Percentiles rank a stretch among this genome's conserved stretches.
Conservation (phyloP, 2,113 vertebrate genomes). For the Toxotes jaculatrix region DNA sequence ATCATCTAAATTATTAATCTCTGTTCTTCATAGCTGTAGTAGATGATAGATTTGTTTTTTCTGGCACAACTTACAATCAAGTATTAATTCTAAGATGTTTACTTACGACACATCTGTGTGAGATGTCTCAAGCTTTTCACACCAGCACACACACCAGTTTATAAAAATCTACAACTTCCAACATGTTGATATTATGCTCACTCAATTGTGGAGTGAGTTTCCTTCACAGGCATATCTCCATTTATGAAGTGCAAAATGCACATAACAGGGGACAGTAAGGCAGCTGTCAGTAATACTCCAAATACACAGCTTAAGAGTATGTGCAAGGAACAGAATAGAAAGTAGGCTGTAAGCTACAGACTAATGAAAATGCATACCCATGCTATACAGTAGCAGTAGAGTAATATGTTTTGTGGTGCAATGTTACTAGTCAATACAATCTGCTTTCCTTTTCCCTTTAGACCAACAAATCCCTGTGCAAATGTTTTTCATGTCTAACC, state of each 20-base stretch:
- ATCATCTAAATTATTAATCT: background rate
- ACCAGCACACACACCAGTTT: background rate
- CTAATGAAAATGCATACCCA: background rate
- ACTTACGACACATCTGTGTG: background rate
- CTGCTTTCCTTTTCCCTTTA: conserved; percentile 1
- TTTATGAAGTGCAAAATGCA: conserved; percentile 14
- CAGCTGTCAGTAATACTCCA: background rate
- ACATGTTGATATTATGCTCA: conserved; percentile 30
- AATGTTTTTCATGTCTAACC: background rate
- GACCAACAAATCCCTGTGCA: conserved; percentile 11
- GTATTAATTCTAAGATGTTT: background rate
- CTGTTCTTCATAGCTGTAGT: background rate
- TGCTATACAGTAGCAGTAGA: background rate
- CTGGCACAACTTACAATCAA: background rate
- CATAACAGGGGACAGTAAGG: background rate
- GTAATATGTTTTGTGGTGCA: background rate
- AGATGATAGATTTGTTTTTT: background rate
- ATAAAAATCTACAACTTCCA: conserved; percentile 3
- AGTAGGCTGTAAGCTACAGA: background rate
- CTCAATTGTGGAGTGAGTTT: background rate
- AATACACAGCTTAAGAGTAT: background rate
- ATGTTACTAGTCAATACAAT: background rate
- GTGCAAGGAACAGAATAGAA: background rate
- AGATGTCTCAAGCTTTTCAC: background rate
- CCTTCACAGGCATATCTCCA: conserved; percentile 26